phyloP scores from a whole-genome alignment of 2,888 invertebrate species.

The Xanthostigma xanthostigma region DNA sequence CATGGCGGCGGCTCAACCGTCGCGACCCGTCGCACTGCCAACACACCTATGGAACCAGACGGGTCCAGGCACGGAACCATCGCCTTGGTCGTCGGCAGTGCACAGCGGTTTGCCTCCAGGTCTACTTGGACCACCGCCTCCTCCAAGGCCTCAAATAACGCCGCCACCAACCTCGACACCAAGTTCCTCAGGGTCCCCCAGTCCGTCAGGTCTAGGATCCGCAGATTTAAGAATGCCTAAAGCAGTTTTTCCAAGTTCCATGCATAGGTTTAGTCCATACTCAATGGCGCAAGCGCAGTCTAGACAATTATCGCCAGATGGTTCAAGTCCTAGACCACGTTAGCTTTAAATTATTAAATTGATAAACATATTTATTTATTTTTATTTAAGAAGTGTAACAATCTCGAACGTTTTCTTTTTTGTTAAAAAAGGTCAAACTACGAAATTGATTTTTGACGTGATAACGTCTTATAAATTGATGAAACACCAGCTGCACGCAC shows the following conservation, averaged over 20 bases:
- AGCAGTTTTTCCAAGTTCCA: conserved; percentile 28
- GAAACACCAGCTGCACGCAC: too few species aligned
- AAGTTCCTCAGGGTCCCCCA: conserved; percentile 46
- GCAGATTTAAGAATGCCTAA: conserved; percentile 30
- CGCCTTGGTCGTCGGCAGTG: conserved; percentile 24
- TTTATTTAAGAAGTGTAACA: background rate
- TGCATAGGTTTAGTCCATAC: conserved; percentile 32
- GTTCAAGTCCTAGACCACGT: conserved; percentile 3
- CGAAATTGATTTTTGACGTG: too few species aligned
- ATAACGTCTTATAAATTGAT: too few species aligned
- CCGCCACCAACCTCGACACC: conserved; percentile 33
- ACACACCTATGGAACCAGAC: conserved; percentile 31
- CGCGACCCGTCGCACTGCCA: conserved; percentile 21
- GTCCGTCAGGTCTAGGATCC: conserved; percentile 20
- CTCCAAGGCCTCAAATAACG: conserved; percentile 26
- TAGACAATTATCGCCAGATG: conserved; percentile 3
- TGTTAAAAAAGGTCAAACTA: too few species aligned
- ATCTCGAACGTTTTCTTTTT: background rate
- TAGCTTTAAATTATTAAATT: background rate
- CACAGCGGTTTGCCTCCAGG: conserved; percentile 28
- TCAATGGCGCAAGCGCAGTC: conserved; percentile 15
- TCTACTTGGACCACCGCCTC: conserved; percentile 25
- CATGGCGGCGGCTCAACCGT: conserved; percentile 14
- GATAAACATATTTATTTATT: background rate
- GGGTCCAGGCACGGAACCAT: conserved; percentile 15